Base-by-base conservation (phyloP, 2,113 vertebrate species). In the Prolemur simus region DNA sequence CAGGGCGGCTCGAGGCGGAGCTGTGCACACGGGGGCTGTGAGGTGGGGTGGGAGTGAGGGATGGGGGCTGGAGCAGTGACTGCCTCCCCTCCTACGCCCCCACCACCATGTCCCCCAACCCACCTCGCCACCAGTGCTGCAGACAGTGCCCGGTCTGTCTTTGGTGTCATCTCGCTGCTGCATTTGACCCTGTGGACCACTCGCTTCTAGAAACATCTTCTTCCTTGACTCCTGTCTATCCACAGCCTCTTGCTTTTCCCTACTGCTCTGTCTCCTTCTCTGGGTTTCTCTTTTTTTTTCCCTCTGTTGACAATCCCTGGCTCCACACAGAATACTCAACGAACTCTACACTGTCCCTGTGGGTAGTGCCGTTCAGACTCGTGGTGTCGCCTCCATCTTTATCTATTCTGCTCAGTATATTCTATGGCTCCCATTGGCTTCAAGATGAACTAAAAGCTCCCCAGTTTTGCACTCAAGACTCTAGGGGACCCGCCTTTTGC, bases 1-100 rank as follows among this genome's bases (percentile, higher is more conserved):
- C 23, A 78, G 34, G 32, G 27, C 20, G 20, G 8, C 15, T 45
- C 49, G 9, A 2, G 39, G 56, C 4, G 0, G 27, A 54, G 56
- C 34, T 4, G 0, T 0, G 11, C 7, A 17, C 80, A 0, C 2
- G 52, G n/a, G n/a, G n/a, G 52, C 52, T 54, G 5, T 37, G 52
- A 29, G 32, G 14, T 27, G 80, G 20, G 17, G 1, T 9, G 1
- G 11, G 42, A 58, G 21, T 0, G 88, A 29, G 74, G 60, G 6
- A 1, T 7, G 4, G 27, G 8, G n/a, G 25, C 3, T 14, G 13
- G 29, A 15, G 11, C 37, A 45, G 76, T 5, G 45, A 15, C 21
- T 13, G 15, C 11, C 32, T 17, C 17, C 34, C 54, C 23, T 42
- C 12, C 49, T 3, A 37, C n/a, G 27, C 13, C 34, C 25, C 74